These are phyloP conservation scores for Ostrea edulis DNA, from an alignment of 1,140 invertebrate genomes.

Conservation along the genomic window DNA sequence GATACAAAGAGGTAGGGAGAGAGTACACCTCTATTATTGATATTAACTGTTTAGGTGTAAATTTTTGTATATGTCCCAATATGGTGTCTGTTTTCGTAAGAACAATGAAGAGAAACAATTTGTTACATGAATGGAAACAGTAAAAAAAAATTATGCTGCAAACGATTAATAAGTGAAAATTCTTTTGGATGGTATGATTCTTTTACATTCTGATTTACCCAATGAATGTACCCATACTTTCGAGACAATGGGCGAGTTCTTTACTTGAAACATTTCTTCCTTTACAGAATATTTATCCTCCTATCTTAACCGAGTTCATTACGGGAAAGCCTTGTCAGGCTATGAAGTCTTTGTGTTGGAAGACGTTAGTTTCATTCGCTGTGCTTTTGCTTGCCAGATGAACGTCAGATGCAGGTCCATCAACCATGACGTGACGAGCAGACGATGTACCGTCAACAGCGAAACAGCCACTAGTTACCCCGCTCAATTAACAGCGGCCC, in stretches of 20 bases:
- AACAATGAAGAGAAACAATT: too few species aligned
- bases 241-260: not conserved
- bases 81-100: too few species aligned
- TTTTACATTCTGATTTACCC: not conserved
- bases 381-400: constrained; percentile 17
- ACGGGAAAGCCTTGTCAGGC: not conserved
- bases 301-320: not conserved
- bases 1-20: not conserved
- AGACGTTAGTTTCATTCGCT: not conserved
- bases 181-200: not conserved
- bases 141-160: not conserved
- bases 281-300: constrained; percentile 28
- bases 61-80: too few species aligned
- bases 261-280: not conserved
- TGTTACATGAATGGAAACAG: too few species aligned
- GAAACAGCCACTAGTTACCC: not conserved
- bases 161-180: not conserved
- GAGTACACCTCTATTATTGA: not conserved
- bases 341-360: not conserved
- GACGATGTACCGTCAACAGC: not conserved
- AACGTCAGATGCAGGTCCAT: constrained; percentile 10
- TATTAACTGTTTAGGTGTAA: too few species aligned
- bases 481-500: not conserved
- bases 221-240: not conserved
- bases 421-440: not conserved